These are phyloP conservation scores for Desmophyllum pertusum DNA, from an alignment of 92 coral and sea anemone species.

Conservation along the genomic window DNA sequence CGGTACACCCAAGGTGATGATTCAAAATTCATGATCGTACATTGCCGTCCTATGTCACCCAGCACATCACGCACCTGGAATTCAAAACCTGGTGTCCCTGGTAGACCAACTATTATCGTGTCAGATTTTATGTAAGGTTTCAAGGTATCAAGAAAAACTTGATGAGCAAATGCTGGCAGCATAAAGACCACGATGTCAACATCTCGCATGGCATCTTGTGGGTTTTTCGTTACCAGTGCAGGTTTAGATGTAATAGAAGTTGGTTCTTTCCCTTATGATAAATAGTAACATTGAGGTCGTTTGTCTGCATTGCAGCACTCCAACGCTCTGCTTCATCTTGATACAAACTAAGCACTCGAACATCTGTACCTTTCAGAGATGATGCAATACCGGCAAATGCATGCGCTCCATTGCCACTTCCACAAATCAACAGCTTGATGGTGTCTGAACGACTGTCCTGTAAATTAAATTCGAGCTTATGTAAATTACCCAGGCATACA, in stretches of 20 bases:
- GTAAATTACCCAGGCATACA: not conserved
- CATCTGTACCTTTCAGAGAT: constrained; percentile 49
- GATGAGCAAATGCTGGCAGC: constrained; percentile 65
- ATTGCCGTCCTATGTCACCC: constrained; percentile 48
- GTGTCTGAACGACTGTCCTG: constrained; percentile 1
- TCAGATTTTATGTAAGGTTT: constrained; percentile 64
- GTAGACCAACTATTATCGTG: constrained; percentile 62
- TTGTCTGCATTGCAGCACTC: constrained; percentile 36
- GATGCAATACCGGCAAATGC: constrained; percentile 68
- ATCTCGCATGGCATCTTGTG: constrained; percentile 68
- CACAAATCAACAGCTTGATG: constrained; percentile 64
- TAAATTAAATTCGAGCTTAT: not conserved
- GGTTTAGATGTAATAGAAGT: constrained; percentile 39
- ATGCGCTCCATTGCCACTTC: constrained; percentile 62
- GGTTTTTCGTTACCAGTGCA: constrained; percentile 47
- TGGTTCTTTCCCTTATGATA: constrained; percentile 30
- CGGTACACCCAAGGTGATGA: constrained; percentile 76
- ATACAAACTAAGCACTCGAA: constrained; percentile 57
- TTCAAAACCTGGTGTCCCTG: constrained; percentile 66
- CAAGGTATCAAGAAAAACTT: constrained; percentile 48
- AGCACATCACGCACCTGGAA: constrained; percentile 51
- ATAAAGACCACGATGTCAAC: constrained; percentile 67
- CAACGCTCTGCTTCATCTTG: constrained; percentile 64
- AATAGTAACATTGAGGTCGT: constrained; percentile 42
- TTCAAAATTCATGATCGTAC: constrained; percentile 62